A percentile compares a stretch with the other conserved stretches of the same genome.
Conservation (phyloP, 2,888 invertebrate species). For the Zygothrica quintamaculata region DNA sequence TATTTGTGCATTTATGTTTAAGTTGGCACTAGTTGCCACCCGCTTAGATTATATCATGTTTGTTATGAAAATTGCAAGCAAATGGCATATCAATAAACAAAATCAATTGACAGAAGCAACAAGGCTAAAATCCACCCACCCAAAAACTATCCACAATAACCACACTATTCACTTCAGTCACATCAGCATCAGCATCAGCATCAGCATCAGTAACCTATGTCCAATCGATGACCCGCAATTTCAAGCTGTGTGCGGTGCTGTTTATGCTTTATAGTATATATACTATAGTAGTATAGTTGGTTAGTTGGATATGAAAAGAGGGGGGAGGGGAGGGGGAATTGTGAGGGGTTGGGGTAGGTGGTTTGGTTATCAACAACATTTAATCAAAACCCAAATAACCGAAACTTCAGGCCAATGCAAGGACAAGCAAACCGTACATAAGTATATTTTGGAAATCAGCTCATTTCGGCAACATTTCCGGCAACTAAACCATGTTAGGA, state of each 20-base stretch:
- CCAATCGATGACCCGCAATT: constrained; percentile 8
- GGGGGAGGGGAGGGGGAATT: too few relatives aligned
- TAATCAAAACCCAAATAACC: constrained; percentile 65
- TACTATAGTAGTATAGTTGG: too few relatives aligned
- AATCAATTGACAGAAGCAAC: constrained; percentile 55
- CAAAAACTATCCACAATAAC: neutral
- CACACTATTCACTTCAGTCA: neutral
- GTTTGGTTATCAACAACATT: constrained; percentile 64
- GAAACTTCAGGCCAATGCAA: constrained; percentile 36
- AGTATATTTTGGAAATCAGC: constrained; percentile 69
- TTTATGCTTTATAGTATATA: too few relatives aligned
- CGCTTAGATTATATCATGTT: constrained; percentile 20
- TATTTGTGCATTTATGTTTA: constrained; percentile 2
- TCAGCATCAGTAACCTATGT: neutral
- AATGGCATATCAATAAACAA: constrained; percentile 55
- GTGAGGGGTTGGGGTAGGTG: neutral
- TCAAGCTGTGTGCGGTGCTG: constrained; percentile 5
- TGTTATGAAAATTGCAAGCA: constrained; percentile 34
- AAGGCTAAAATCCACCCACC: constrained; percentile 3
- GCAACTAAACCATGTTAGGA: constrained; percentile 77
- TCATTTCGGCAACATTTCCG: constrained; percentile 81
- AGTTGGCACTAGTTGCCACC: constrained; percentile 7
- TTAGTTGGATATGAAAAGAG: too few relatives aligned
- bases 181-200: neutral
- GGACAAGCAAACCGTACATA: constrained; percentile 3